Evolutionary conservation across 2,888 invertebrate genomes (phyloP), one percentile per base, ranked within the genome.

Genomic region (Drosophila phalerata): DNA sequence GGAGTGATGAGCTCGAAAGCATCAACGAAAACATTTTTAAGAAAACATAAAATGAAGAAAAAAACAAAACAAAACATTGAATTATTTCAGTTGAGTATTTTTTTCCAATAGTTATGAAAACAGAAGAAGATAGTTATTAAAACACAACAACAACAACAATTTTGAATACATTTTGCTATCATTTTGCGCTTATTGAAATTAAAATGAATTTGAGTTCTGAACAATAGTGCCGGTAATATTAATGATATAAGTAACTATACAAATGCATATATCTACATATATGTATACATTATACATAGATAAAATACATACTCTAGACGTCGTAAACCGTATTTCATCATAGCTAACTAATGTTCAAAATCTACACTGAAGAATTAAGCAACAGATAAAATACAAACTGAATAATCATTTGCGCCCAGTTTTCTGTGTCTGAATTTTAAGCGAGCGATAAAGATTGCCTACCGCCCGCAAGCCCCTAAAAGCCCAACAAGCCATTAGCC

Each of bases 211-310:
- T 91, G 52, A 85, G 91, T 92, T 91, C 82, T 40, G 81, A 91
- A 92, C 92, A 92, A 92, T 92, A 92, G 92, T 92, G 92, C 92
- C 92, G 92, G 92, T 91, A 91, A 92, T 91, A 91, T 92, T 92
- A 61, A 70, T 68, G 42, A 79, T 63, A 78, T 88, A 85, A 85
- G 80, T 82, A 71, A 79, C 66, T 70, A 79, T 74, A 79, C 62
- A 68, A 49, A 83, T 66, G 70, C 22, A 77, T 45, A 78, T 62
- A 77, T 49, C 70, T 65, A 68, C 49, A 71, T 55, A 67, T 65
- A 66, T 69, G 61, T 66, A 79, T 58, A 72, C 45, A 45, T 17
- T 68, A 69, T 67, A 73, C 42, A 77, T 66, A 74, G 56, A 69
- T 69, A 75, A 60, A 68, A 58, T 73, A 69, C 58, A 81, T 77